Evolutionary conservation across 2,113 vertebrate genomes (phyloP), one percentile per base, ranked within the genome.

Genomic region (Percopsis transmontana): DNA sequence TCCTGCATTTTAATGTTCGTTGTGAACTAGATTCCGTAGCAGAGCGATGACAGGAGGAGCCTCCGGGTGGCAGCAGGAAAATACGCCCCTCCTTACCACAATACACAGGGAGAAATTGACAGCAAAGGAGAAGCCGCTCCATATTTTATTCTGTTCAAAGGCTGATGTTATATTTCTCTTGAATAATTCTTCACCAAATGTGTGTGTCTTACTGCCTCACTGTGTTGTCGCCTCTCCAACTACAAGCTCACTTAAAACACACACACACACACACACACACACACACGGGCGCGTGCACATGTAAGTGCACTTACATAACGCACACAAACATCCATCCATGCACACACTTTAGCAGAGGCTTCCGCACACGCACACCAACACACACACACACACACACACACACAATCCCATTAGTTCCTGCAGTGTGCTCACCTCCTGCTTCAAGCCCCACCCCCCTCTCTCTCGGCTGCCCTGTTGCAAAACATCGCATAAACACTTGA

Each of bases 111-210:
- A 70, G 58, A 33, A n/a, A 18, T 18, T 19, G n/a, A 15, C 7
- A 62, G 39, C 21, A 14, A 16, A 53, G 23, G 23, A 65, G 55
- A 20, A 12, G 19, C 48, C 24, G 48, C 58, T 80, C 58, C 68
- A 72, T 85, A 70, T 81, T 83, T 83, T 14, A 74, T 77, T 75
- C 61, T 65, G 58, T 74, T 50, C 47, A 74, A 71, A 13, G 15
- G 2, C 40, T 12, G 48, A 58, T 62, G 66, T 53, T 71, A 75
- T 51, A 68, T 62, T 74, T 44, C 33, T 33, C n/a, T 72, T 72
- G 58, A 77, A 82, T 77, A 72, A 70, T 69, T 20, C 69, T 66
- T 40, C 58, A 58, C 62, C 21, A 16, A 44, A 50, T 24, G 39
- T 69, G 66, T 77, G 21, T 50, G 21, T 59, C 14, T 68, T n/a